These are phyloP conservation scores for Stomatorhinus walkeri DNA, from an alignment of 2,797 vertebrate species.

Conservation along the genomic window DNA sequence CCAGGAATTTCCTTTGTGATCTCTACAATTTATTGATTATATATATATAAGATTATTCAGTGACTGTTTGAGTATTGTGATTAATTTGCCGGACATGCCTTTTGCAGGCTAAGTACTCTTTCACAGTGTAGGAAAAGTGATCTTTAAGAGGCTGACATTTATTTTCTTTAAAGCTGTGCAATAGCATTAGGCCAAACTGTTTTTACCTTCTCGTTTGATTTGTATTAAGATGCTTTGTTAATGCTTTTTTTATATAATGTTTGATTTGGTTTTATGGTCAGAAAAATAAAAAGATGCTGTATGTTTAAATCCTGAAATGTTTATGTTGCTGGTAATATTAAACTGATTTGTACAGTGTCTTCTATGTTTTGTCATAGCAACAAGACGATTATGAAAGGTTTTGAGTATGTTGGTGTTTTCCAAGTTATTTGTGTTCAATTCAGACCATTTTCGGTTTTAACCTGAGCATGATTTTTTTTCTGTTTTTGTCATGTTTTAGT, in stretches of 20 bases:
- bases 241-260: conserved; percentile 11
- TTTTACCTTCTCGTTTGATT: conserved; percentile 16
- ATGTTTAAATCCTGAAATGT: conserved; percentile 18
- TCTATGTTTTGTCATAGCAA: neutral
- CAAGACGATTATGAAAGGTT: neutral
- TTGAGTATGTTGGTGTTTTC: neutral
- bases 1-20: neutral
- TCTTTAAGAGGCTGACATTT: conserved; percentile 1
- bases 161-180: conserved; percentile 20
- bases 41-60: neutral
- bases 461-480: neutral
- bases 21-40: neutral
- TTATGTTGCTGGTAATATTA: conserved; percentile 1
- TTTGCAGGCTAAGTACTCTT: neutral
- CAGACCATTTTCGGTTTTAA: neutral
- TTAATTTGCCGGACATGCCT: neutral
- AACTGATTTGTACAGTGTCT: neutral
- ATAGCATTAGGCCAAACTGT: conserved; percentile 13
- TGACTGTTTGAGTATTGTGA: neutral
- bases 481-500: neutral
- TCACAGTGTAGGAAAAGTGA: neutral
- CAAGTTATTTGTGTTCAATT: neutral
- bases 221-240: conserved; percentile 9
- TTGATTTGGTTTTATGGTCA: conserved; percentile 17
- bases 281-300: conserved; percentile 14